A percentile compares a stretch with the other conserved stretches of the same genome.
These are phyloP conservation scores for Drosophila kokeensis DNA, from an alignment of 2,888 invertebrate genomes.

Conservation along the genomic window DNA sequence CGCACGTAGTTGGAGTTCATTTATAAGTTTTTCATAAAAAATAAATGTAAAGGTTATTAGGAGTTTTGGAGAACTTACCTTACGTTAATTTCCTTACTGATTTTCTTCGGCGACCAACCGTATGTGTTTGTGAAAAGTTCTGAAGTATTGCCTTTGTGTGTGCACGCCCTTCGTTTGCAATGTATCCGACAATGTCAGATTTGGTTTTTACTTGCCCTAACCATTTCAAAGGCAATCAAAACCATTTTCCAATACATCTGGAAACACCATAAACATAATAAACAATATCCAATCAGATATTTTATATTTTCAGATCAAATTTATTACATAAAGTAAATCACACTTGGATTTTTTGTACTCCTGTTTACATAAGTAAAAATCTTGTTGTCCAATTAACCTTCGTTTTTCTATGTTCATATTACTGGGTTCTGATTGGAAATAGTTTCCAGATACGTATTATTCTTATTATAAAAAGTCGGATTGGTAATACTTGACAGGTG, in stretches of 20 bases:
- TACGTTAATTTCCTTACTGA: not conserved
- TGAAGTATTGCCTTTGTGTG: not conserved
- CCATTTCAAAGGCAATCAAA: not conserved
- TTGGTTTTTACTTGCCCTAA: not conserved
- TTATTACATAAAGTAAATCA: not conserved
- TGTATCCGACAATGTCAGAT: not conserved
- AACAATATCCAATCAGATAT: not conserved
- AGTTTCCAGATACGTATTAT: not conserved
- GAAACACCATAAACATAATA: not conserved
- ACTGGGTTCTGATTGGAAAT: not conserved
- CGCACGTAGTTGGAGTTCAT: not conserved
- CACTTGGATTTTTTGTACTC: not conserved
- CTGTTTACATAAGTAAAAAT: not conserved
- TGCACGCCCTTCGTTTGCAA: not conserved
- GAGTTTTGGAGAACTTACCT: not conserved
- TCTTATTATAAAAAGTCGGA: not conserved
- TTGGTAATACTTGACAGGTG: conserved; percentile 3
- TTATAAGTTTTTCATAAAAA: not conserved
- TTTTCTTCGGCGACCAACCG: not conserved
- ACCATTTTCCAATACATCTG: not conserved
- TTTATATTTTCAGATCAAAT: not conserved
- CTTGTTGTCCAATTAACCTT: not conserved
- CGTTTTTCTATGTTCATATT: not conserved
- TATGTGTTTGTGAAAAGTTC: not conserved
- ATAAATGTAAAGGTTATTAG: not conserved